phyloP scores from a whole-genome alignment of 2,113 vertebrate species.

The Myotis lucifugus region DNA sequence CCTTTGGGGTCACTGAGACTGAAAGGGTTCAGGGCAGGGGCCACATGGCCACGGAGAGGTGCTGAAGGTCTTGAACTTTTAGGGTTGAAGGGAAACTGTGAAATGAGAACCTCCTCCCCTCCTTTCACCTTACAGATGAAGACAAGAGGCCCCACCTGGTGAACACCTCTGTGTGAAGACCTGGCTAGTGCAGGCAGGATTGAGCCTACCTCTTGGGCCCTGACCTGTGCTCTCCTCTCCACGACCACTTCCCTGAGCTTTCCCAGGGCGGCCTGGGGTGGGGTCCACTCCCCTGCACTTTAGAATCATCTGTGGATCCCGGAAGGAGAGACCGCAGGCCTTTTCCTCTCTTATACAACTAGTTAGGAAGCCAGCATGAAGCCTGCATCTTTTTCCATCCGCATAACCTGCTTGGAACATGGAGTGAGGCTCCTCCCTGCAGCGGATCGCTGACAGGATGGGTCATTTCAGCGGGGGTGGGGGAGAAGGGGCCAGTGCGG shows the following conservation, averaged over 20 bases:
- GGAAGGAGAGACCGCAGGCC: background rate
- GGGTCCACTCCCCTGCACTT: background rate
- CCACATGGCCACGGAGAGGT: background rate
- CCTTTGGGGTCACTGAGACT: background rate
- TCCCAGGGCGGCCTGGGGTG: background rate
- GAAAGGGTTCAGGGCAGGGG: background rate
- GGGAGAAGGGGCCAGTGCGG: no score
- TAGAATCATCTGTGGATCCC: background rate
- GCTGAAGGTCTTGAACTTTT: background rate
- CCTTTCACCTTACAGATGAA: background rate
- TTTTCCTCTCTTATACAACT: background rate
- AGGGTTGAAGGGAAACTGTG: background rate
- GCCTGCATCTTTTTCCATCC: constrained; percentile 42
- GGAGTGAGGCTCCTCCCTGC: background rate
- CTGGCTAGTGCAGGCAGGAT: background rate
- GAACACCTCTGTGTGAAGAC: background rate
- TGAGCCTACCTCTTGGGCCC: background rate
- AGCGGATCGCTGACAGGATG: constrained; percentile 12
- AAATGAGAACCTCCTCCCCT: background rate
- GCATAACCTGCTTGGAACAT: background rate
- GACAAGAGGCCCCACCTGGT: background rate
- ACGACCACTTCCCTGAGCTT: background rate
- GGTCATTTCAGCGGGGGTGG: background rate
- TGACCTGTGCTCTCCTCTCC: background rate
- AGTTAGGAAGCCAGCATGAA: background rate